Conservation (phyloP, 2,888 invertebrate species). For the Eupithecia abbreviata region DNA sequence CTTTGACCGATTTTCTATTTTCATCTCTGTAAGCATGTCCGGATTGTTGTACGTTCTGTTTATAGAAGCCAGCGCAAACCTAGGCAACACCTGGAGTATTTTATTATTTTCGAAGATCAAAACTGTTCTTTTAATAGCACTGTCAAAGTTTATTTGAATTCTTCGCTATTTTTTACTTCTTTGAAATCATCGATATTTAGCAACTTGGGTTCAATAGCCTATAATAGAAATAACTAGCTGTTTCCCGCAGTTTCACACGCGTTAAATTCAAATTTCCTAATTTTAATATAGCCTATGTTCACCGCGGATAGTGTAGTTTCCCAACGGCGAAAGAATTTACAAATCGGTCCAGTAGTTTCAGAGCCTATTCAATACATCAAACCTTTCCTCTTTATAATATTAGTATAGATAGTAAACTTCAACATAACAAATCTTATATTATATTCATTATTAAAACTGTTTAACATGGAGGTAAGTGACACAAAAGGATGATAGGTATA, state of each 20-base stretch:
- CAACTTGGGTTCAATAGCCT: background rate
- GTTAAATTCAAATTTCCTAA: too few relatives aligned
- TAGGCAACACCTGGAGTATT: conserved; percentile 32
- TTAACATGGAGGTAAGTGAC: too few relatives aligned
- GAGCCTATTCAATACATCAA: too few relatives aligned
- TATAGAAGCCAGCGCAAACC: conserved; percentile 28
- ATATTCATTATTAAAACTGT: too few relatives aligned
- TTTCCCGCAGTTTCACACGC: too few relatives aligned
- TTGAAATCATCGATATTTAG: background rate
- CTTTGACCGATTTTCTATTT: conserved; percentile 63
- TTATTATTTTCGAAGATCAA: conserved; percentile 15
- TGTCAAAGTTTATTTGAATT: background rate
- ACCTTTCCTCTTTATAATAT: too few relatives aligned
- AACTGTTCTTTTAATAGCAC: background rate
- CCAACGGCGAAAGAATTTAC: too few relatives aligned
- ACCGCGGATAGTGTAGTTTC: too few relatives aligned
- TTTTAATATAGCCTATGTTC: too few relatives aligned
- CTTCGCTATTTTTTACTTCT: background rate
- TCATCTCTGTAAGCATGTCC: conserved; percentile 50
- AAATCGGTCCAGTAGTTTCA: too few relatives aligned
- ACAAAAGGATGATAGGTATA: too few relatives aligned
- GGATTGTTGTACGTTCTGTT: conserved; percentile 42
- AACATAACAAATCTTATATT: background rate
- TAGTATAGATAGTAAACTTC: background rate
- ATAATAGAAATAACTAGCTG: too few relatives aligned